Evolutionary conservation across 2,888 invertebrate species (phyloP), one percentile per base, ranked within the genome.

Genomic region (Drosophila parthenogenetica): DNA sequence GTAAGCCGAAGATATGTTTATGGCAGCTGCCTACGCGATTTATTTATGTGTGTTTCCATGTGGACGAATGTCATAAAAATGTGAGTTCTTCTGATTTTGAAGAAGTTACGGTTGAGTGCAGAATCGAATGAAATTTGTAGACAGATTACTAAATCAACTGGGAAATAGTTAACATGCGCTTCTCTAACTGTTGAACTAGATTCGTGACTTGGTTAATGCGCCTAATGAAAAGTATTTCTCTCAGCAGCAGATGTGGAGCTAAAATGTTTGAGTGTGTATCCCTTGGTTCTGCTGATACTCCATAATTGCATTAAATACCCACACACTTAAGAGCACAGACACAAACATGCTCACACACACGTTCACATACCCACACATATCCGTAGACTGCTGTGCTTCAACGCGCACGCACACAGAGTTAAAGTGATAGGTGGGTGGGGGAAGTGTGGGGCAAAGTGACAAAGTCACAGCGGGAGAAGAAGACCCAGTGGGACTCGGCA

Each of bases 261-360:
- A 16, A 48, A 69, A 53, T 43, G 48, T 29, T 57, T 32, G 32
- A 11, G 10, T 65, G 60, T 71, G 76, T 57, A 66, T 62, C 42
- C 43, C 46, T 66, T 59, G 49, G 17, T 42, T 51, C 16, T 35
- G 45, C 43, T 59, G 59, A 48, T 59, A 45, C 48, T 57, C 42
- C 61, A 65, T 83, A 87, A 83, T 87, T 83, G 87, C 82, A 87
- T 83, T 83, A 87, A 72, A 69, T 61, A 68, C 69, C 57, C n/a
- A 45, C 55, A 39, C 46, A 37, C 29, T 29, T 29, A 29, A 29
- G 29, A 29, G 29, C 43, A 39, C 42, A 54, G 17, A 43, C 11
- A 32, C 32, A 53, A 17, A 32, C 32, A 29, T 19, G 43, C 48
- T 74, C 55, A 65, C 43, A 55, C 40, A 45, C 25, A 29, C 2